These are phyloP conservation scores for Hylaea fasciaria DNA, from an alignment of 2,888 invertebrate genomes.

Conservation along the genomic window DNA sequence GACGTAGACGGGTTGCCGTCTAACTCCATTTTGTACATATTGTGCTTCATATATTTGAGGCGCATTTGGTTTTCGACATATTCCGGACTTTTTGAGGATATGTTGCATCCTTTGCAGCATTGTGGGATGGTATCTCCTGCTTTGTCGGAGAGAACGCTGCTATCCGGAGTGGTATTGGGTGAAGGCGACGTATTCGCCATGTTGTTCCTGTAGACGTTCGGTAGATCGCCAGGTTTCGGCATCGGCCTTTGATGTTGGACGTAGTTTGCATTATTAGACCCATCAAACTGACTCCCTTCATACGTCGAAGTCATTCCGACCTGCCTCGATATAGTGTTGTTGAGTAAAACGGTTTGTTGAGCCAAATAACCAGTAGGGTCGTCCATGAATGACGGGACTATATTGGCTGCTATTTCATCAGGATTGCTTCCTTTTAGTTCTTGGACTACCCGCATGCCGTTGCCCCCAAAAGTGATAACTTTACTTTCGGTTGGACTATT, in stretches of 20 bases:
- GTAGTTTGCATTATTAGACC: constrained; percentile 51
- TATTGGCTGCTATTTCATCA: constrained; percentile 79
- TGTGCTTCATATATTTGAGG: constrained; percentile 72
- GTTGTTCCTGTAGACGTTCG: constrained; percentile 65
- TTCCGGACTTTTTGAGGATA: constrained; percentile 74
- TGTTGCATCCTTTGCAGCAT: constrained; percentile 84
- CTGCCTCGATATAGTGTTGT: constrained; percentile 92
- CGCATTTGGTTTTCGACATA: constrained; percentile 69
- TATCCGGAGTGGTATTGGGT: constrained; percentile 77
- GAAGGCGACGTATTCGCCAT: constrained; percentile 73
- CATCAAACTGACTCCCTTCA: constrained; percentile 67
- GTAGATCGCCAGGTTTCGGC: constrained; percentile 59
- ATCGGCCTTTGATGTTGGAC: constrained; percentile 61
- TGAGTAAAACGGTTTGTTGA: constrained; percentile 94
- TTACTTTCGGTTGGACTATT: constrained; percentile 64
- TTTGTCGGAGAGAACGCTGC: constrained; percentile 76
- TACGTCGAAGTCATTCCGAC: constrained; percentile 72
- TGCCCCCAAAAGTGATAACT: constrained; percentile 60
- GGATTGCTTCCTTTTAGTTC: constrained; percentile 74
- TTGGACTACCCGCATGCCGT: constrained; percentile 67
- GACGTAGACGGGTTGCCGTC: constrained; percentile 80
- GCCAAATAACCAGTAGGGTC: constrained; percentile 96
- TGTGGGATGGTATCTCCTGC: constrained; percentile 60
- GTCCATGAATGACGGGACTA: constrained; percentile 93
- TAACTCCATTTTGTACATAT: constrained; percentile 75